Percentiles rank a stretch among this genome's conserved stretches.
Evolutionary conservation across 2,888 invertebrate species (phyloP).

Genomic region (Tetragonisca angustula): DNA sequence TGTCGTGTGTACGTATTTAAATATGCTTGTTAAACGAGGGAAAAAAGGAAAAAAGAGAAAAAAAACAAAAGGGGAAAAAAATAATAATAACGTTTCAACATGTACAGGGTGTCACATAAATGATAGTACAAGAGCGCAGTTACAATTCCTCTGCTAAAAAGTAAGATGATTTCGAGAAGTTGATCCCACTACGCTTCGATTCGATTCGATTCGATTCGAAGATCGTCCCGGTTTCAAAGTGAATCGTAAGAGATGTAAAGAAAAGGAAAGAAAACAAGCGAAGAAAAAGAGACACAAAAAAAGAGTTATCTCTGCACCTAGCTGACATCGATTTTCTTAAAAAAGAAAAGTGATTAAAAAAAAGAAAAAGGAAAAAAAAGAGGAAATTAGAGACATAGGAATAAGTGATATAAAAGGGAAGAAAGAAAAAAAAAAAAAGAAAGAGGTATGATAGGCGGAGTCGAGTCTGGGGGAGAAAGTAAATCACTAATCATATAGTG

Average conservation of each 20-base stretch:
- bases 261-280: too few relatives aligned
- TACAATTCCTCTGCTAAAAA: conserved; percentile 38
- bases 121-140: conserved; percentile 59
- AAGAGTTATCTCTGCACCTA: background rate
- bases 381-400: background rate
- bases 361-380: background rate
- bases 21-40: conserved; percentile 39
- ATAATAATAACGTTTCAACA: conserved; percentile 34
- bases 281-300: background rate
- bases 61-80: background rate
- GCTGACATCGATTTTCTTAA: background rate
- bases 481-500: background rate
- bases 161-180: conserved; percentile 30
- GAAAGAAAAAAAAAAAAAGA: too few relatives aligned
- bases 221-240: conserved; percentile 15
- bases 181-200: background rate
- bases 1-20: conserved; percentile 37
- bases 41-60: background rate
- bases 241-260: background rate
- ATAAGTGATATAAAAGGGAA: background rate
- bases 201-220: background rate
- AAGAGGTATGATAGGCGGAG: background rate
- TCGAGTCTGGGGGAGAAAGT: background rate
- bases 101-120: conserved; percentile 58
- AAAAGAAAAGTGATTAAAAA: background rate